Conservation (phyloP, 2,888 invertebrate genomes). For the Dysmachus trigonus region DNA sequence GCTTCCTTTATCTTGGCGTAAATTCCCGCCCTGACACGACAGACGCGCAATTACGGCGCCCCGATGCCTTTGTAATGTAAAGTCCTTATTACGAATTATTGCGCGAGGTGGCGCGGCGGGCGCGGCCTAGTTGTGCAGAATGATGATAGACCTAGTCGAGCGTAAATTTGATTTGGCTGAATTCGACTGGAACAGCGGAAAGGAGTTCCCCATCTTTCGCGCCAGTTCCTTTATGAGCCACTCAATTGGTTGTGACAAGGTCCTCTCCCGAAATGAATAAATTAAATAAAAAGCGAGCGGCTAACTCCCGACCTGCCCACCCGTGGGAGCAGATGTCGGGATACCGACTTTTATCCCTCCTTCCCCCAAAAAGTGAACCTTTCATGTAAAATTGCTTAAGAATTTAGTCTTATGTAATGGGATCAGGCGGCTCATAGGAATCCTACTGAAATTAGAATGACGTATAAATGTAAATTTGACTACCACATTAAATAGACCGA, state of each 20-base stretch:
- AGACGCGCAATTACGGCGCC: neutral
- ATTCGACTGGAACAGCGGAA: neutral
- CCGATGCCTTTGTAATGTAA: neutral
- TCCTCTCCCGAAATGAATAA: neutral
- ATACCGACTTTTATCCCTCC: neutral
- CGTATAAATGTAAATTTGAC: conserved; percentile 19
- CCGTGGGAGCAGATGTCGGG: neutral
- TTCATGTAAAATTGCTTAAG: neutral
- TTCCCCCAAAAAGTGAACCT: conserved; percentile 4
- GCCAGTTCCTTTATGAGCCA: neutral
- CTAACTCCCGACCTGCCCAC: no score
- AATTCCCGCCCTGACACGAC: neutral
- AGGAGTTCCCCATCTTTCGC: neutral
- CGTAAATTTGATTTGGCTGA: neutral
- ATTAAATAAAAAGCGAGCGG: neutral
- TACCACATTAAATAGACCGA: neutral
- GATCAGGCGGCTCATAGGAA: neutral
- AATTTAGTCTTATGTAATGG: neutral
- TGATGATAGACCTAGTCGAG: neutral
- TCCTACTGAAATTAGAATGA: neutral
- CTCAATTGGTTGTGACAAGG: neutral
- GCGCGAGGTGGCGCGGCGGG: neutral
- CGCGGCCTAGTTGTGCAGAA: neutral
- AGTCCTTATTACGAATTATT: neutral
- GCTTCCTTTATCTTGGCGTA: neutral